phyloP scores from a whole-genome alignment of 2,113 vertebrate species.

The Acrocephalus kingi region DNA sequence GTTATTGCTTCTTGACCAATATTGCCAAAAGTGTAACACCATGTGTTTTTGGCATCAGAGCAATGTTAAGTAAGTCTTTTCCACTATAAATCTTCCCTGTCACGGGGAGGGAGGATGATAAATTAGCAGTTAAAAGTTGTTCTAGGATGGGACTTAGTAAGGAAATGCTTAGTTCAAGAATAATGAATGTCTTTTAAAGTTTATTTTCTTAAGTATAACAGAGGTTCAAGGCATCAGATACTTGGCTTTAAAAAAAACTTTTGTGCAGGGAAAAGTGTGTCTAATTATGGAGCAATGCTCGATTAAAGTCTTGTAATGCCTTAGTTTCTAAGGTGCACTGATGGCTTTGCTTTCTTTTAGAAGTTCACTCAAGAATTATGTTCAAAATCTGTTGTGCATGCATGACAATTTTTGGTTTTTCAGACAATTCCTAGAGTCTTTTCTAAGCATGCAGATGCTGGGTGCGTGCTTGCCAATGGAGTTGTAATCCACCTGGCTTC shows the following conservation, averaged over 20 bases:
- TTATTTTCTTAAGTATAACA: slow-evolving; percentile 47
- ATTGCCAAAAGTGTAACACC: neutral
- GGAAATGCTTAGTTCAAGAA: slow-evolving; percentile 25
- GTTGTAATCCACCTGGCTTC: slow-evolving; percentile 27
- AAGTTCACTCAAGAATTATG: neutral
- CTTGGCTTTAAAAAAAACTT: slow-evolving; percentile 23
- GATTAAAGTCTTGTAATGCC: neutral
- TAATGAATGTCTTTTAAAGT: slow-evolving; percentile 35
- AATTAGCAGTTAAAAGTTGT: slow-evolving; percentile 57
- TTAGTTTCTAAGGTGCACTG: neutral
- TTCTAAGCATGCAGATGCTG: neutral
- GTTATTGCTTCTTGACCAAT: neutral
- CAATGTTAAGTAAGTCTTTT: slow-evolving; percentile 36
- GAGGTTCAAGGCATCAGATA: neutral
- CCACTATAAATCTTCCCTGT: slow-evolving; percentile 55
- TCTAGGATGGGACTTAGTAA: slow-evolving; percentile 31
- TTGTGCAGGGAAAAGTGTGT: neutral
- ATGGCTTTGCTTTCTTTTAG: neutral
- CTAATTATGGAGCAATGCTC: neutral
- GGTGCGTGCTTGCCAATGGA: neutral
- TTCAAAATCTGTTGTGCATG: neutral
- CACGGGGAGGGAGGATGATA: slow-evolving; percentile 31
- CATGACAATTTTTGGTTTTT: neutral
- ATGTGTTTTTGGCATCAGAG: slow-evolving; percentile 32
- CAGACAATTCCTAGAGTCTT: neutral